These are phyloP conservation scores for Sarcophaga subvicina DNA, from an alignment of 2,888 invertebrate species.

Conservation along the genomic window DNA sequence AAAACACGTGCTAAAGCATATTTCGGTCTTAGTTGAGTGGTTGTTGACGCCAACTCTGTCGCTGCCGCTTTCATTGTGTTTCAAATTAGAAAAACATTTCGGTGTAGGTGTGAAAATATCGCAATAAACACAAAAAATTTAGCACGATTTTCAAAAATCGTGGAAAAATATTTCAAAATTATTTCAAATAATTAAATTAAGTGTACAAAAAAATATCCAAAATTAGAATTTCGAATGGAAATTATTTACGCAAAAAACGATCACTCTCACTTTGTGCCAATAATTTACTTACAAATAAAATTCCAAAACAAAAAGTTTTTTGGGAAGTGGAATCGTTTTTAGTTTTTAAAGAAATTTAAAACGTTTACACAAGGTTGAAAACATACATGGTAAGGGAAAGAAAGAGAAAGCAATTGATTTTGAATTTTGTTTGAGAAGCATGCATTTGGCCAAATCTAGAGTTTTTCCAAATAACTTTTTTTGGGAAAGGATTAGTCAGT, in stretches of 20 bases:
- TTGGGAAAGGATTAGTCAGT: neutral
- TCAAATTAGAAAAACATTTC: neutral
- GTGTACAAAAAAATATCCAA: neutral
- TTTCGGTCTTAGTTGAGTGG: too few species aligned
- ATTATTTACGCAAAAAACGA: too few species aligned
- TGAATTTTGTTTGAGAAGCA: neutral
- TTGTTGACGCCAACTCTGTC: neutral
- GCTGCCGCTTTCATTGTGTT: neutral
- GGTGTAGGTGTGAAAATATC: neutral
- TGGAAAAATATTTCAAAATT: neutral
- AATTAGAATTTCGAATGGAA: too few species aligned
- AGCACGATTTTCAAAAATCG: neutral
- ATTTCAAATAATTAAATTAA: neutral
- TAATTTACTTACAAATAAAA: too few species aligned
- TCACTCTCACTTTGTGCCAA: too few species aligned
- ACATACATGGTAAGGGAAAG: neutral
- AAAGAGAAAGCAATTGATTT: neutral
- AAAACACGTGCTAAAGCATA: too few species aligned
- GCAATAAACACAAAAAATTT: neutral
- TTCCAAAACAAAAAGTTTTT: too few species aligned
- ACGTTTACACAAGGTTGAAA: neutral
- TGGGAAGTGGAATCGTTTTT: too few species aligned
- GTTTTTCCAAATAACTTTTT: neutral
- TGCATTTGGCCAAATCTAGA: neutral
- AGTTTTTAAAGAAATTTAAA: too few species aligned